Evolutionary conservation across 1,140 invertebrate genomes (phyloP).

Genomic region (Eriosoma lanigerum): DNA sequence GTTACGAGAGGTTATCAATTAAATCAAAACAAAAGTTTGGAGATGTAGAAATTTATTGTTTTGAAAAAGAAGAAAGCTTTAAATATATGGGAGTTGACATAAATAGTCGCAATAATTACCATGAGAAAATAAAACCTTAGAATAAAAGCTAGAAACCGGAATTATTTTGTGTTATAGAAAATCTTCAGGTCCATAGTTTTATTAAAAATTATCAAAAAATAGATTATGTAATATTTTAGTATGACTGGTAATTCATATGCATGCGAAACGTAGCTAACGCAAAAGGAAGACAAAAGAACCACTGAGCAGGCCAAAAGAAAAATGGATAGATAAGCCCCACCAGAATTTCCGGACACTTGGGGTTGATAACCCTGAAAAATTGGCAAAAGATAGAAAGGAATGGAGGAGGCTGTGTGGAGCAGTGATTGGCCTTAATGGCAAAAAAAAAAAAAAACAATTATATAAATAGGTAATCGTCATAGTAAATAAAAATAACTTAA

Average conservation of each 20-base stretch:
- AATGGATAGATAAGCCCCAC: not conserved
- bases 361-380: not conserved
- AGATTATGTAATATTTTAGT: not conserved
- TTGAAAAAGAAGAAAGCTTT: too few species aligned
- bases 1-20: not conserved
- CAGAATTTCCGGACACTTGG: conserved; percentile 6
- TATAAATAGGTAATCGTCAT: too few species aligned
- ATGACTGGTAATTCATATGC: not conserved
- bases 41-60: not conserved
- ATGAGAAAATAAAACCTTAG: too few species aligned
- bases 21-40: not conserved
- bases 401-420: not conserved
- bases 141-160: too few species aligned
- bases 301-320: not conserved
- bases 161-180: too few species aligned
- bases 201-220: not conserved
- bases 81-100: not conserved
- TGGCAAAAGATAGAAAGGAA: conserved; percentile 3
- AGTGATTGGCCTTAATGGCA: too few species aligned
- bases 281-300: not conserved
- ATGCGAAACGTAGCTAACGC: not conserved
- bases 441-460: too few species aligned
- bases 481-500: too few species aligned
- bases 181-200: too few species aligned
- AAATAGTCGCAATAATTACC: too few species aligned